Evolutionary conservation across 2,113 vertebrate species (phyloP).

Genomic region (Campylorhamphus procurvoides): DNA sequence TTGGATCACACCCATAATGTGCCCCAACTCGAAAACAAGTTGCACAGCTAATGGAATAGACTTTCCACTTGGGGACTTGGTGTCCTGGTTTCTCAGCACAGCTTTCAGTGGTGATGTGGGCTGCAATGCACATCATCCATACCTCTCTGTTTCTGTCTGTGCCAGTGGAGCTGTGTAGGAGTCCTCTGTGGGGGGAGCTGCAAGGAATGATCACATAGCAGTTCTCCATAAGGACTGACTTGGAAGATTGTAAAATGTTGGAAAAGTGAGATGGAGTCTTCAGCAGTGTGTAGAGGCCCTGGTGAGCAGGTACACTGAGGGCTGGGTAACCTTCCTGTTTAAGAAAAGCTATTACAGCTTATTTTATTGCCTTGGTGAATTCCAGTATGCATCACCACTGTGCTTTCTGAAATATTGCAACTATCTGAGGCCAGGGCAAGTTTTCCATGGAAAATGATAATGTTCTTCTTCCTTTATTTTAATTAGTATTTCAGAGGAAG

Average conservation of each 20-base stretch:
- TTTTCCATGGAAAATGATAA: not conserved
- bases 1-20: not conserved
- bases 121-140: accelerated
- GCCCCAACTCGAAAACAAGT: not conserved
- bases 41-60: not conserved
- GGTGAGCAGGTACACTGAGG: not conserved
- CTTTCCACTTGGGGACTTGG: accelerated
- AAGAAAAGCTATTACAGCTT: not conserved
- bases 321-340: not conserved
- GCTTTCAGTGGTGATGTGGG: not conserved
- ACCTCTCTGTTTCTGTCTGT: not conserved
- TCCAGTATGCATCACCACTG: not conserved
- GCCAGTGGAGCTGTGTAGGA: no score
- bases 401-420: not conserved
- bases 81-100: not conserved
- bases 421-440: not conserved
- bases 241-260: not conserved
- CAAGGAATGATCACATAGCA: not conserved
- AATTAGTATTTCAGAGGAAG: conserved; percentile 27
- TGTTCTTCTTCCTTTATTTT: conserved; percentile 37
- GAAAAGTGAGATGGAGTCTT: not conserved
- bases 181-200: not conserved
- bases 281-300: not conserved
- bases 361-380: not conserved
- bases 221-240: not conserved